These are phyloP conservation scores for Rhagophthalmus giganteus DNA, from an alignment of 2,888 invertebrate genomes.

Conservation along the genomic window DNA sequence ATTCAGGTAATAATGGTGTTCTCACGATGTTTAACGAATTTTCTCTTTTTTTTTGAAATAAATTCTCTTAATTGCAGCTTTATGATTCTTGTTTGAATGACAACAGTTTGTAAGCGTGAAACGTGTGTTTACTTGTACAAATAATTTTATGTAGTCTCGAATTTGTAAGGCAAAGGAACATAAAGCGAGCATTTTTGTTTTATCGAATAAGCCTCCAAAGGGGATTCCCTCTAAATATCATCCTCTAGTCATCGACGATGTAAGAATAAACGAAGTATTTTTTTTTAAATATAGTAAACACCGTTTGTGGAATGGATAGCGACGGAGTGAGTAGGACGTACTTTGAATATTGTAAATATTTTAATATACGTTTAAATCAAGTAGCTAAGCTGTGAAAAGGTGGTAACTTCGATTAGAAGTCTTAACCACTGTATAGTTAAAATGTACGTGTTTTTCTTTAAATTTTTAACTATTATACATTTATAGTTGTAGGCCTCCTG, in stretches of 20 bases:
- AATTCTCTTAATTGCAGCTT: too few species aligned
- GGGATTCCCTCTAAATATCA: too few species aligned
- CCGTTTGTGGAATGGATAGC: not conserved
- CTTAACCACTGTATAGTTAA: constrained; percentile 21
- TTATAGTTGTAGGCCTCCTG: too few species aligned
- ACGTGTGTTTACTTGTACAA: not conserved
- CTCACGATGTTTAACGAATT: constrained; percentile 1
- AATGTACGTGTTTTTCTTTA: constrained; percentile 25
- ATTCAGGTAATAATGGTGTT: not conserved
- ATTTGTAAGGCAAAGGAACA: too few species aligned
- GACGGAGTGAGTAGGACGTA: constrained; percentile 1
- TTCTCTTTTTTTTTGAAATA: too few species aligned
- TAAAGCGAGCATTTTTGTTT: too few species aligned
- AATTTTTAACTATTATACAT: too few species aligned
- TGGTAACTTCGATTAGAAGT: not conserved
- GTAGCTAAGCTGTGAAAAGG: constrained; percentile 8
- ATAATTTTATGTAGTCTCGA: too few species aligned
- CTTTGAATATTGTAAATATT: constrained; percentile 13
- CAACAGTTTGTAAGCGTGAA: not conserved
- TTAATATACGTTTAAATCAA: constrained; percentile 7
- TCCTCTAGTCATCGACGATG: too few species aligned
- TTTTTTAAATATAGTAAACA: constrained; percentile 1
- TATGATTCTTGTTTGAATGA: too few species aligned
- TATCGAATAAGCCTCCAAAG: too few species aligned
- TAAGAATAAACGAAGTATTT: too few species aligned